A percentile compares a stretch with the other conserved stretches of the same genome.
These are phyloP conservation scores for Ptiloglossa arizonensis DNA, from an alignment of 1,140 invertebrate species.

Conservation along the genomic window DNA sequence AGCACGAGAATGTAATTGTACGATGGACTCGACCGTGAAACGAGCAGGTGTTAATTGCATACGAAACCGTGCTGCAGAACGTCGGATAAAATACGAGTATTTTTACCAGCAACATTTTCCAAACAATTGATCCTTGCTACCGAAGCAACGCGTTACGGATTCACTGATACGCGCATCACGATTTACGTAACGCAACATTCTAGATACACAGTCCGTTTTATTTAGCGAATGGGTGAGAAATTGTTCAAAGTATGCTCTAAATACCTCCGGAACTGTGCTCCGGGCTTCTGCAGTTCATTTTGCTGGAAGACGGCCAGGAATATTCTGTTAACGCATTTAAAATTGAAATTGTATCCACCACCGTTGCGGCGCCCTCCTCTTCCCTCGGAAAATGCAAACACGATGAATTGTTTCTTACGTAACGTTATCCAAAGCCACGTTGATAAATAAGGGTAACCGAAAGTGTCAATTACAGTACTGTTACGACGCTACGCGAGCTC, in stretches of 20 bases:
- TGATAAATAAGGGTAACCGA: neutral
- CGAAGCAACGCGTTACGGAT: neutral
- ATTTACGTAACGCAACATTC: neutral
- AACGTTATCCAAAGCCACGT: neutral
- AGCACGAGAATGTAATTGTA: too few relatives aligned
- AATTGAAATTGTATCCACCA: conserved; percentile 38
- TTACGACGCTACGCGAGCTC: neutral
- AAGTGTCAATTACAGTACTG: neutral
- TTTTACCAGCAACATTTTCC: too few relatives aligned
- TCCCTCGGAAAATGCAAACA: neutral
- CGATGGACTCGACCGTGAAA: neutral
- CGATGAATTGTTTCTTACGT: conserved; percentile 8
- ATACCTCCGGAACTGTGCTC: conserved; percentile 28
- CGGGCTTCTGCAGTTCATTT: conserved; percentile 3
- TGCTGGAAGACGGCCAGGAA: conserved; percentile 26
- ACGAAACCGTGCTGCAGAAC: neutral
- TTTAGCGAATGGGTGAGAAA: neutral
- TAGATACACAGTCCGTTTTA: neutral
- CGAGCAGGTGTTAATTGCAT: neutral
- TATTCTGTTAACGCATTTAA: conserved; percentile 26
- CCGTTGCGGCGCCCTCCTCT: conserved; percentile 13
- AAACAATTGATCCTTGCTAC: neutral
- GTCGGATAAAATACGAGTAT: neutral
- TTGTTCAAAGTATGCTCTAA: conserved; percentile 24
- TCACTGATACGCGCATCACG: neutral